phyloP scores from a whole-genome alignment of 2,888 invertebrate species.

The Bellardia bayeri region DNA sequence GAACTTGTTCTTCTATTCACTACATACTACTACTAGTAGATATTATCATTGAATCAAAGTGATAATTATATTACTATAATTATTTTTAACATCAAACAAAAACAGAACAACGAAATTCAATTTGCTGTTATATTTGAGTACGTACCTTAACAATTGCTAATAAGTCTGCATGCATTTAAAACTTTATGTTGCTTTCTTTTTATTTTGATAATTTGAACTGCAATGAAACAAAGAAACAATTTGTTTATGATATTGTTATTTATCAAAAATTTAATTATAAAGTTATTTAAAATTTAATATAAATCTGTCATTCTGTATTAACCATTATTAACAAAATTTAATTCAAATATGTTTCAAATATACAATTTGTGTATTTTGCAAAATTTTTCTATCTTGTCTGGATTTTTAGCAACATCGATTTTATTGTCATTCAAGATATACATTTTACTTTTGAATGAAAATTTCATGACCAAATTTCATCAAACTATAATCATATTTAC shows the following conservation, averaged over 20 bases:
- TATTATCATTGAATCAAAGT: constrained; percentile 32
- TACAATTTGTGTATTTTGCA: no score
- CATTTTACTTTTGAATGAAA: no score
- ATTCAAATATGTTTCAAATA: no score
- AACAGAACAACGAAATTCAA: constrained; percentile 58
- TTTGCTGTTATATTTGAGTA: constrained; percentile 12
- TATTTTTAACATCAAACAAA: constrained; percentile 7
- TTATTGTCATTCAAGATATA: no score
- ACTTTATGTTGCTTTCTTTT: constrained; percentile 15
- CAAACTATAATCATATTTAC: no score
- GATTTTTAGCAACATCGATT: no score
- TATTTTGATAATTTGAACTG: constrained; percentile 39
- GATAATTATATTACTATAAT: constrained; percentile 36
- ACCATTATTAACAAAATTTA: no score
- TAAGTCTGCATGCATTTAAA: neutral
- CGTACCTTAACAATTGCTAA: constrained; percentile 52
- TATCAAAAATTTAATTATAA: no score
- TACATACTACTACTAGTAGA: neutral
- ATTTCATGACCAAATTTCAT: no score
- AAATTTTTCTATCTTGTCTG: no score
- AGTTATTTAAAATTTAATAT: no score
- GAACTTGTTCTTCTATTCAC: constrained; percentile 28
- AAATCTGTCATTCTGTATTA: no score
- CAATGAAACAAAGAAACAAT: constrained; percentile 31
- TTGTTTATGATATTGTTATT: neutral